Evolutionary conservation across 2,113 vertebrate genomes (phyloP).

Genomic region (Colius striatus): DNA sequence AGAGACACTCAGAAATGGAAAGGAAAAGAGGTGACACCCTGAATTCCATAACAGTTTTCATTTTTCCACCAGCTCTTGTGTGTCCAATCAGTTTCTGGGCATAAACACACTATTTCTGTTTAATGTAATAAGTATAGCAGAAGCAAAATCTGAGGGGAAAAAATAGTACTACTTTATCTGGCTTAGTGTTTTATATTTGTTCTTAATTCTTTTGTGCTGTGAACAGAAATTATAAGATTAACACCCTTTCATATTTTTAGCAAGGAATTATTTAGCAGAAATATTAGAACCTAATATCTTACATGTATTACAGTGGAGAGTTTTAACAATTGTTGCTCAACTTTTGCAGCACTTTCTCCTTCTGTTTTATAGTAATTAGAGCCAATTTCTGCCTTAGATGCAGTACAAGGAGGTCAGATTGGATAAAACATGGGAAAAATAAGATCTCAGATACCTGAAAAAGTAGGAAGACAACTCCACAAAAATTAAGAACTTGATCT

Average conservation of each 20-base stretch:
- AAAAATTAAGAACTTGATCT: background rate
- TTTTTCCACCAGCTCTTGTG: background rate
- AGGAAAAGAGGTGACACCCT: background rate
- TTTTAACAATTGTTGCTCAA: background rate
- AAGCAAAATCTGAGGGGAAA: background rate
- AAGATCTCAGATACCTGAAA: background rate
- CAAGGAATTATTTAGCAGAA: background rate
- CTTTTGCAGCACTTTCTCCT: background rate
- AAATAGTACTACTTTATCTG: background rate
- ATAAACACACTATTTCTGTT: background rate
- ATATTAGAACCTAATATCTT: background rate
- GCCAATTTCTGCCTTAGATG: background rate
- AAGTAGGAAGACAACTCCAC: background rate
- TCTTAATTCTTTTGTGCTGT: background rate
- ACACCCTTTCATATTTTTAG: background rate
- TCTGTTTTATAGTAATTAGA: background rate
- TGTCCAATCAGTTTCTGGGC: background rate
- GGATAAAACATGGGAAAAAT: background rate
- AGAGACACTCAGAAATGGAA: background rate
- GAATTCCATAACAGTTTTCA: background rate
- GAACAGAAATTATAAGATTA: background rate
- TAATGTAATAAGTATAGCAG: accelerated
- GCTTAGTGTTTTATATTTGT: background rate
- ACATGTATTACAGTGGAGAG: background rate
- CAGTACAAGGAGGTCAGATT: background rate